These are phyloP conservation scores for Microvelia longipes DNA, from an alignment of 1,140 invertebrate species.

Conservation along the genomic window DNA sequence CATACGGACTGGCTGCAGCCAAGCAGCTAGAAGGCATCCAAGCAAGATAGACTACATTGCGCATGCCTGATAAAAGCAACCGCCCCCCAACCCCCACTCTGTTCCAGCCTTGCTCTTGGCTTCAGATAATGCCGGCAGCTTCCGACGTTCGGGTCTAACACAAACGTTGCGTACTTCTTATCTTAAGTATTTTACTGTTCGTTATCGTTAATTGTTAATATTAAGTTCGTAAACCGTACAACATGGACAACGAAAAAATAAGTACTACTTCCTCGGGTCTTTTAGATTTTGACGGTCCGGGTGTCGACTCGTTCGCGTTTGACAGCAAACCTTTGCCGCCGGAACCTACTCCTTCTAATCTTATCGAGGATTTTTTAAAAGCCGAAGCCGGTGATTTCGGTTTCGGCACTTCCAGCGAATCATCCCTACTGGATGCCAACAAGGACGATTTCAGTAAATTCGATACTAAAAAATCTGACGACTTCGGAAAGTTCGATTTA, in stretches of 20 bases:
- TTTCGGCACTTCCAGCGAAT: background rate
- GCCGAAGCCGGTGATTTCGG: conserved; percentile 2
- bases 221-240: too few species aligned
- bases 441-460: conserved; percentile 3
- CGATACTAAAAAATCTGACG: conserved; percentile 6
- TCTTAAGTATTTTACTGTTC: too few species aligned
- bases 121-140: background rate
- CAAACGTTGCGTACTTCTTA: too few species aligned
- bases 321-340: conserved; percentile 11
- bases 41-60: background rate
- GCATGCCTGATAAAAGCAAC: background rate
- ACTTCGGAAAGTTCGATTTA: conserved; percentile 6
- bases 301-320: conserved; percentile 6
- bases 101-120: background rate
- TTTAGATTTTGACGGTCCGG: background rate
- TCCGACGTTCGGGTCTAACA: background rate
- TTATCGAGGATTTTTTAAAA: conserved; percentile 6
- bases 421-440: background rate
- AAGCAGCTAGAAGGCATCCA: background rate
- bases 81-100: too few species aligned
- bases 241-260: background rate
- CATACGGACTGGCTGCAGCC: background rate
- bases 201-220: too few species aligned
- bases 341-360: background rate
- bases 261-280: background rate